Evolutionary conservation across 2,797 vertebrate species (phyloP), one percentile per base, ranked within the genome.

Genomic region (Schizopygopsis malacanthus): DNA sequence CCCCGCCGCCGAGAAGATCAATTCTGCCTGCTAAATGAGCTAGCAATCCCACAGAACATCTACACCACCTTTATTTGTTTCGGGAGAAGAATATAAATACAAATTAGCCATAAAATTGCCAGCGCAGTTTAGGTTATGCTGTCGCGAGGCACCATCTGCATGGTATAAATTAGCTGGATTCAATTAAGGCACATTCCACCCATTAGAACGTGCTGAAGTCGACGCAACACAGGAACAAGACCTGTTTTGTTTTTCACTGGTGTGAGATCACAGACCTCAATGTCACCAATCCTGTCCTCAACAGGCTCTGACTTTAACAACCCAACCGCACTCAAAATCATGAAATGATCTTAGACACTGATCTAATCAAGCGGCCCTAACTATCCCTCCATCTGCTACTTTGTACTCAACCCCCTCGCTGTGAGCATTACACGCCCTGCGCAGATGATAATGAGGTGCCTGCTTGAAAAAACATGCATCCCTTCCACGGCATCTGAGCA

Each of bases 31-130:
- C 63, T 79, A 81, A 87, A 89, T 71, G 65, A 78, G 82, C 77
- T 72, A 1, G n/a, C 81, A 63, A 41, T 78, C 83, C 89, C 41
- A 73, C 43, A 71, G 65, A 77, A 85, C 79, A 81, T 87, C 65
- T 73, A 54, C 63, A 86, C 84, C 37, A 81, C 65, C 79, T 87
- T 73, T 82, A 79, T 84, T 80, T 82, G 86, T 88, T 79, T 87
- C 85, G n/a, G 45, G 39, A 61, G 52, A 79, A 82, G 50, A 85
- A 76, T 83, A 84, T 85, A 85, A 85, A 85, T 70, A 89, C 78
- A 87, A 86, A 90, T 89, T 86, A 88, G 86, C 72, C 83, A 79
- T 89, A 86, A 88, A 90, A 85, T 79, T 88, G 87, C 75, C 75
- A 81, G 54, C 12, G 63, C 72, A 52, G 56, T 86, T 88, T 67